Evolutionary conservation across 2,113 vertebrate species (phyloP).

Genomic region (Talpa occidentalis): DNA sequence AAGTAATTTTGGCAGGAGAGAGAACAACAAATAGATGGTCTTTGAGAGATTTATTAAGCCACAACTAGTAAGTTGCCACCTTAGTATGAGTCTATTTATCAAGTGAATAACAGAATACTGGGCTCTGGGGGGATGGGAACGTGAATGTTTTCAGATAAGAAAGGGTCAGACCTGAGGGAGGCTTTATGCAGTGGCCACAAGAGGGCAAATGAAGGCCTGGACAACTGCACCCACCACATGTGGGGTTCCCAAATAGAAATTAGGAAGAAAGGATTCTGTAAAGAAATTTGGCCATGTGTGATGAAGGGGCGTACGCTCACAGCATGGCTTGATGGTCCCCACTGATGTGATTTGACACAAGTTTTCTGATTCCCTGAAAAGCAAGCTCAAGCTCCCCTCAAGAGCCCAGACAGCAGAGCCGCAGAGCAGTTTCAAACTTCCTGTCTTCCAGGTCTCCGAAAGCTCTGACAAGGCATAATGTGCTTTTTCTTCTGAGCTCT

Average conservation of each 20-base stretch:
- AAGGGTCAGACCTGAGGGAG: neutral
- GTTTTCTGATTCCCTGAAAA: neutral
- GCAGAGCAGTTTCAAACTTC: neutral
- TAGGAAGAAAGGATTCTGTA: neutral
- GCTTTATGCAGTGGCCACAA: fast-evolving
- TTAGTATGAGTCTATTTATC: neutral
- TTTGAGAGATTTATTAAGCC: neutral
- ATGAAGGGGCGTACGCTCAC: neutral
- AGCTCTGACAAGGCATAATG: neutral
- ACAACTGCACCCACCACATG: no score
- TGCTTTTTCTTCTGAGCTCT: neutral
- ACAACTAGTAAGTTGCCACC: neutral
- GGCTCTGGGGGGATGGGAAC: no score
- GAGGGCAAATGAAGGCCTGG: fast-evolving
- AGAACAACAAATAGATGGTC: neutral
- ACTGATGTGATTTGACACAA: neutral
- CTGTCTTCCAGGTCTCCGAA: neutral
- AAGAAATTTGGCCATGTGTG: neutral
- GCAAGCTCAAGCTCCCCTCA: no score
- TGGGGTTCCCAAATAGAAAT: fast-evolving
- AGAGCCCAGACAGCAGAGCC: neutral
- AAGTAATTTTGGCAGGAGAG: neutral
- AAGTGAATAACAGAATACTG: neutral
- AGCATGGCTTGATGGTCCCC: no score
- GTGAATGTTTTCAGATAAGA: neutral